Evolutionary conservation across 2,797 vertebrate species (phyloP).

Genomic region (Pelobates cultripes): DNA sequence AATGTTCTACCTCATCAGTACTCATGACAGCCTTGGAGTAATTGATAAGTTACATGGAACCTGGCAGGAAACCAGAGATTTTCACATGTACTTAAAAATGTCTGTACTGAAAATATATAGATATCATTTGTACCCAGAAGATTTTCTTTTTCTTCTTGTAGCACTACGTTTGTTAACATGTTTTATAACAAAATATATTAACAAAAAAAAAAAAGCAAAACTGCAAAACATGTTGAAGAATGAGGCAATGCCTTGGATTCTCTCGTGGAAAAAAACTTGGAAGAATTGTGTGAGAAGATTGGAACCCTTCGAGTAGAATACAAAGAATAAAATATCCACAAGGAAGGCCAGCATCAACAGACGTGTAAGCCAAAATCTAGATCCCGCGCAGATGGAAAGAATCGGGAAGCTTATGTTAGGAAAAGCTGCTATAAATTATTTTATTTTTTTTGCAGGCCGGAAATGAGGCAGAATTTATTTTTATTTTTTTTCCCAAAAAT

Average conservation of each 20-base stretch:
- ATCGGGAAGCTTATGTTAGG: conserved; percentile 27
- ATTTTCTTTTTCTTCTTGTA: too few species aligned
- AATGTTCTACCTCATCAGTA: too few species aligned
- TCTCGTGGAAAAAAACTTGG: conserved; percentile 26
- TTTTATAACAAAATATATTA: background rate
- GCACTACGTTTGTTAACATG: too few species aligned
- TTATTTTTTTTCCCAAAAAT: too few species aligned
- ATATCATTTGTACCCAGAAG: too few species aligned
- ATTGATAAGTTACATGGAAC: too few species aligned
- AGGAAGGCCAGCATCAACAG: conserved; percentile 41
- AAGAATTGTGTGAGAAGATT: conserved; percentile 18
- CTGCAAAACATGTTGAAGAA: background rate
- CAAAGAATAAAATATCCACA: conserved; percentile 3
- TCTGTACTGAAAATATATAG: too few species aligned
- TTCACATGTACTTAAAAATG: too few species aligned
- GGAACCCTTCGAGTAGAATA: conserved; percentile 4
- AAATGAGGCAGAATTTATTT: background rate
- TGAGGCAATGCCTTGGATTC: conserved; percentile 27
- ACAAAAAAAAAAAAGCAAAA: background rate
- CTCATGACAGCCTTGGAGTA: too few species aligned
- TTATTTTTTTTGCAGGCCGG: background rate
- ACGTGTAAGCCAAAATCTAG: conserved; percentile 17
- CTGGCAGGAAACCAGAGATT: too few species aligned
- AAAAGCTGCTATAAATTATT: conserved; percentile 2
- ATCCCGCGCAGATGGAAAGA: conserved; percentile 29